phyloP scores from a whole-genome alignment of 2,797 vertebrate species.

The Melanotaenia boesemani region DNA sequence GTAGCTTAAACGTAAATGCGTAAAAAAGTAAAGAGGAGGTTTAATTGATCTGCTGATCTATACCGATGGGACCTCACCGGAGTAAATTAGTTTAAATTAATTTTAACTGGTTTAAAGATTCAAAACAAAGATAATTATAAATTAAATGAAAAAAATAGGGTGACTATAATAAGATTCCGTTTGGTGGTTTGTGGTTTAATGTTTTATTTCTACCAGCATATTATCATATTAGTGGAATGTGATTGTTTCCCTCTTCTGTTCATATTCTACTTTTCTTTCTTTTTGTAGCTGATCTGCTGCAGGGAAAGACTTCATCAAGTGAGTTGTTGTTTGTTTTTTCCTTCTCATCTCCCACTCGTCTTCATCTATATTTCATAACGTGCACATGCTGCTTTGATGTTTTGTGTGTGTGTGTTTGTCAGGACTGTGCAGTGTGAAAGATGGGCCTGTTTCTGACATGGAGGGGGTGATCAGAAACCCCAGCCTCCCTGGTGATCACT shows the following conservation, averaged over 20 bases:
- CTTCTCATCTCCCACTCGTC: constrained; percentile 2
- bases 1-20: too few species aligned
- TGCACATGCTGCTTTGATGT: constrained; percentile 34
- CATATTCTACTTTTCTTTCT: not conserved
- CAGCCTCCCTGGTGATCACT: constrained; percentile 64
- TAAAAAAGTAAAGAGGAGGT: too few species aligned
- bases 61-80: too few species aligned
- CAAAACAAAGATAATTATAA: too few species aligned
- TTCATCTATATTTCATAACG: constrained; percentile 40
- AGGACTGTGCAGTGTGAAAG: constrained; percentile 77
- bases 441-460: constrained; percentile 62
- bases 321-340: constrained; percentile 40
- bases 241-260: not conserved
- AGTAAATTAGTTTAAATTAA: too few species aligned
- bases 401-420: constrained; percentile 36
- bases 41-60: too few species aligned
- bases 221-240: too few species aligned
- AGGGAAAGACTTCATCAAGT: constrained; percentile 36
- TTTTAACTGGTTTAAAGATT: too few species aligned
- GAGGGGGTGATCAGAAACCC: constrained; percentile 84
- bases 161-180: too few species aligned
- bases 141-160: too few species aligned
- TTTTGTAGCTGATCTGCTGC: constrained; percentile 52
- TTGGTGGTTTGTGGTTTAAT: too few species aligned
- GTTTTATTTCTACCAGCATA: too few species aligned